Evolutionary conservation across 2,888 invertebrate species (phyloP).

Genomic region (Sinotaia quadrata): DNA sequence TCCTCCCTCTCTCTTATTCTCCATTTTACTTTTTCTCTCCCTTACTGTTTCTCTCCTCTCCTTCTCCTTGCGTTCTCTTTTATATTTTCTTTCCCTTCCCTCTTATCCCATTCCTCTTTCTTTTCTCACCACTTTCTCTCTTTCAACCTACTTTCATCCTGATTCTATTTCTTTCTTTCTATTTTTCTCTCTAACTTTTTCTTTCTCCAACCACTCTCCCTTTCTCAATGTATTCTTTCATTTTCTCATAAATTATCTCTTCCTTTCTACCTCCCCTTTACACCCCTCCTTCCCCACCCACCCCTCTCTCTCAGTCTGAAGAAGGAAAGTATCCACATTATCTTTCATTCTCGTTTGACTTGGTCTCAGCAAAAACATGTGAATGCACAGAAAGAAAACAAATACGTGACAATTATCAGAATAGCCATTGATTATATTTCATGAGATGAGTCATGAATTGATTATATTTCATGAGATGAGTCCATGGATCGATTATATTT

Average conservation of each 20-base stretch:
- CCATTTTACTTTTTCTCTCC: background rate
- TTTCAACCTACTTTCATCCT: background rate
- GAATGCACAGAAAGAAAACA: too few relatives aligned
- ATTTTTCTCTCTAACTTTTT: background rate
- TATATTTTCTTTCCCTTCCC: background rate
- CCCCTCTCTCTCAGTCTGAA: background rate
- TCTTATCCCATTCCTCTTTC: background rate
- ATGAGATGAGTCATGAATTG: too few relatives aligned
- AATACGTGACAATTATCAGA: too few relatives aligned
- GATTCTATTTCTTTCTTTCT: background rate
- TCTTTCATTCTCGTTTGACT: too few relatives aligned
- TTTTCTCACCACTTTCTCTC: background rate
- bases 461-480: too few relatives aligned
- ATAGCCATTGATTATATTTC: too few relatives aligned
- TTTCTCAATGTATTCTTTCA: background rate
- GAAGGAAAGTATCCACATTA: too few relatives aligned
- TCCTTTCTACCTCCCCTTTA: background rate
- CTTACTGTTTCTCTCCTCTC: background rate
- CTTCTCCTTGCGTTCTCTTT: background rate
- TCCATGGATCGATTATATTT: too few relatives aligned
- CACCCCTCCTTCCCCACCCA: background rate
- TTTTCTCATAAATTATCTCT: background rate
- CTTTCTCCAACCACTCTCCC: background rate
- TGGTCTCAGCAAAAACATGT: too few relatives aligned
- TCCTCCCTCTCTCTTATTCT: slow-evolving; percentile 6